These are phyloP conservation scores for Malurus cyaneus DNA, from an alignment of 2,113 vertebrate species.

Conservation along the genomic window DNA sequence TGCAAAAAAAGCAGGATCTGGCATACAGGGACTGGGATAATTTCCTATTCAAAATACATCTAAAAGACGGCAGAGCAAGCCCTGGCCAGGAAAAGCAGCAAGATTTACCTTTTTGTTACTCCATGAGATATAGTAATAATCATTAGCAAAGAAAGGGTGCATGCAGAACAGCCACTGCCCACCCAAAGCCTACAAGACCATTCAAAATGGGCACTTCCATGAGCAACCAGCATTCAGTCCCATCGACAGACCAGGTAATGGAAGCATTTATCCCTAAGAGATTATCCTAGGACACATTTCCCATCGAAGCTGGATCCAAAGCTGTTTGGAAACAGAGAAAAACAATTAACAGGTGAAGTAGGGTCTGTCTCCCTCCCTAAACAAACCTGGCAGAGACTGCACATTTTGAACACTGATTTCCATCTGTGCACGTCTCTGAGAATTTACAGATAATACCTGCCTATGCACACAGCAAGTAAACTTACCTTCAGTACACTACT, in stretches of 20 bases:
- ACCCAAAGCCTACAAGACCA: background rate
- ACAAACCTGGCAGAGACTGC: background rate
- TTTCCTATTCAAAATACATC: background rate
- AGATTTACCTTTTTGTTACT: background rate
- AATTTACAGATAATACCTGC: background rate
- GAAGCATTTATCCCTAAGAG: background rate
- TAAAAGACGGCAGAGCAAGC: background rate
- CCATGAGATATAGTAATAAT: background rate
- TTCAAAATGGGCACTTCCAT: background rate
- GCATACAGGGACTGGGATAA: background rate
- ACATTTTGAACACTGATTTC: background rate
- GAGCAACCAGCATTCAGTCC: background rate
- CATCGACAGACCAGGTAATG: background rate
- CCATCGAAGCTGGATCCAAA: background rate
- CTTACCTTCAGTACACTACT: background rate
- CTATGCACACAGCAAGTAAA: background rate
- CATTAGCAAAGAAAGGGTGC: background rate
- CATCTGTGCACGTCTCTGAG: background rate
- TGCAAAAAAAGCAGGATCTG: background rate
- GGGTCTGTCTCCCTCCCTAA: accelerated
- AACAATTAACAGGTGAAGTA: background rate
- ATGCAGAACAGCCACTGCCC: background rate
- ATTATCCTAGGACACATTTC: background rate
- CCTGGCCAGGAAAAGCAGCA: background rate
- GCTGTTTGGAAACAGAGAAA: background rate